These are phyloP conservation scores for Elgaria multicarinata DNA, from an alignment of 2,113 vertebrate genomes.

Conservation along the genomic window DNA sequence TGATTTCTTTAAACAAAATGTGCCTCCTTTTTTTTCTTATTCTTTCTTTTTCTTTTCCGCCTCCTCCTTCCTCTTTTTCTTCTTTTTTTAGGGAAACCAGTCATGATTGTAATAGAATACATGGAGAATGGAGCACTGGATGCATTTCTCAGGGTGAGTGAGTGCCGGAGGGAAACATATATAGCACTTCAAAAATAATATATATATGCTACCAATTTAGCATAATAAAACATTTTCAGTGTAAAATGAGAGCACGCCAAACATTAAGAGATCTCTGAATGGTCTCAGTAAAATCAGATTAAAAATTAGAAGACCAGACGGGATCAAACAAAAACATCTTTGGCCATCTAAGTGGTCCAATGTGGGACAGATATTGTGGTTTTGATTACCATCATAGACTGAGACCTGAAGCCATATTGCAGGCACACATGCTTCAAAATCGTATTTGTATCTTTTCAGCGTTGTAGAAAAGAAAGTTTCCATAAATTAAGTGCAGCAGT, in stretches of 20 bases:
- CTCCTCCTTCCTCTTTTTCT: constrained; percentile 60
- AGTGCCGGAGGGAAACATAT: constrained; percentile 66
- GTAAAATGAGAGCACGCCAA: constrained; percentile 39
- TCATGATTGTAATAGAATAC: constrained; percentile 99
- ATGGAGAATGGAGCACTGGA: constrained; percentile 99
- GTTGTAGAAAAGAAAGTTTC: constrained; percentile 27
- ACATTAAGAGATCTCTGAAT: constrained; percentile 38
- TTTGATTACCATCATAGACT: constrained; percentile 32
- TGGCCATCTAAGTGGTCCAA: constrained; percentile 44
- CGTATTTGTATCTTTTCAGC: constrained; percentile 35
- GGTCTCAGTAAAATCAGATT: constrained; percentile 48
- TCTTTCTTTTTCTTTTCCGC: constrained; percentile 63
- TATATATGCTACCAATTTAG: constrained; percentile 16
- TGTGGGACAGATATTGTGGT: constrained; percentile 1
- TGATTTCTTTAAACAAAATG: constrained; percentile 61
- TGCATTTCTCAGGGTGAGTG: constrained; percentile 95
- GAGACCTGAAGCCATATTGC: constrained; percentile 10
- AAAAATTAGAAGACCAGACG: constrained; percentile 45
- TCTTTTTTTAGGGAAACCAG: constrained; percentile 90
- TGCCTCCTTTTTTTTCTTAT: constrained; percentile 44
- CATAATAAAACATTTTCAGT: constrained; percentile 43
- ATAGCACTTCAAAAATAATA: constrained; percentile 22
- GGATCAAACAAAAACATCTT: constrained; percentile 35
- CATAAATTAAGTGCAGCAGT: background rate
- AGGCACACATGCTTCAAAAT: background rate